phyloP scores from a whole-genome alignment of 2,797 vertebrate species.

The Phyllotis vaccarum region DNA sequence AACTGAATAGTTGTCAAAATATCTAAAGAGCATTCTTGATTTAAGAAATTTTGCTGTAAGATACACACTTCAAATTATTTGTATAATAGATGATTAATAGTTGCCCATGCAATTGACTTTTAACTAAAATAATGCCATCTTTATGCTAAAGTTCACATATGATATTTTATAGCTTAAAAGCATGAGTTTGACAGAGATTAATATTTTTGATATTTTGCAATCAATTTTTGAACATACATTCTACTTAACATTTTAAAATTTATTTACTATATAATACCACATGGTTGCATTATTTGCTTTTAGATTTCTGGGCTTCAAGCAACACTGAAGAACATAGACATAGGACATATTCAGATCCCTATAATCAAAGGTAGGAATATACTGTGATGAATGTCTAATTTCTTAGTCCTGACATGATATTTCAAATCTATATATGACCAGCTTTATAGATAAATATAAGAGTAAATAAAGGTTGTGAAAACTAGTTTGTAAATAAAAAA shows the following conservation, averaged over 20 bases:
- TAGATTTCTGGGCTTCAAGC: constrained; percentile 85
- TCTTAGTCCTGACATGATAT: constrained; percentile 28
- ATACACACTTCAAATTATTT: constrained; percentile 54
- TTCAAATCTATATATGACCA: not conserved
- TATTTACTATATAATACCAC: not conserved
- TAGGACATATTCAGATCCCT: constrained; percentile 10
- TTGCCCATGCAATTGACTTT: constrained; percentile 44
- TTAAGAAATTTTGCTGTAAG: not conserved
- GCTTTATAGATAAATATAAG: constrained; percentile 44
- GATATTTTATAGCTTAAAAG: not conserved
- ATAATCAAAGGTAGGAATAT: constrained; percentile 85
- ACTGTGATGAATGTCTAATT: not conserved
- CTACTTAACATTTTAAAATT: constrained; percentile 43
- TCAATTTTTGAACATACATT: not conserved
- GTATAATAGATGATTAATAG: constrained; percentile 7
- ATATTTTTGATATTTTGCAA: constrained; percentile 53
- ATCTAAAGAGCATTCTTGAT: not conserved
- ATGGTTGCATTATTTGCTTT: constrained; percentile 59
- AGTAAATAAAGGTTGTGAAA: not conserved
- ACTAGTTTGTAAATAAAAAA: constrained; percentile 48
- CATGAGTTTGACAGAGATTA: constrained; percentile 23
- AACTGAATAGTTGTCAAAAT: constrained; percentile 50
- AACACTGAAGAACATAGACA: constrained; percentile 72
- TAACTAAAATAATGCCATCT: not conserved
- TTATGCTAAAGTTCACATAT: constrained; percentile 47